A percentile compares a stretch with the other conserved stretches of the same genome.
Conservation (phyloP, 2,888 invertebrate genomes). For the Scaeva pyrastri region DNA sequence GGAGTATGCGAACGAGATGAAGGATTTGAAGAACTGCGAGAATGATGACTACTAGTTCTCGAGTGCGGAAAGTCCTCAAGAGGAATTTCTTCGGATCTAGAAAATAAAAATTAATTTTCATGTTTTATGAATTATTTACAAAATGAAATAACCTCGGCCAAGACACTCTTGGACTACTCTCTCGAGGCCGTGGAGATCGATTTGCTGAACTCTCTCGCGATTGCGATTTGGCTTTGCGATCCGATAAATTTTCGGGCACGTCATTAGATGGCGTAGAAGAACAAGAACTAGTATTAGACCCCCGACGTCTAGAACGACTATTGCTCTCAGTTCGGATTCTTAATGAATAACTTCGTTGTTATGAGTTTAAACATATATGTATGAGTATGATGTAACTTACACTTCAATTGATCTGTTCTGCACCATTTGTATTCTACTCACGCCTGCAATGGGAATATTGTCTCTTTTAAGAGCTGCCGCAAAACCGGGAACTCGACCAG, state of each 20-base stretch:
- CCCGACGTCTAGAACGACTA: conserved; percentile 83
- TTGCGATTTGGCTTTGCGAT: conserved; percentile 84
- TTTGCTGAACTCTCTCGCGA: conserved; percentile 82
- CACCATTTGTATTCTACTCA: conserved; percentile 82
- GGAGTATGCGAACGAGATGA: conserved; percentile 85
- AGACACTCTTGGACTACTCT: conserved; percentile 89
- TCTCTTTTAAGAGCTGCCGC: conserved; percentile 86
- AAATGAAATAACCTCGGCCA: conserved; percentile 85
- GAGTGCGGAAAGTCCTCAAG: conserved; percentile 90
- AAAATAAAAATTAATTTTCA: conserved; percentile 2
- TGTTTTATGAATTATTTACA: not conserved
- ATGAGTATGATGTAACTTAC: too few relatives aligned
- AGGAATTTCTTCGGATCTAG: conserved; percentile 90
- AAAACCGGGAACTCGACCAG: conserved; percentile 85
- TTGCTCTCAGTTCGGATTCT: conserved; percentile 81
- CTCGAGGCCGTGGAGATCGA: conserved; percentile 86
- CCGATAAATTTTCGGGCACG: conserved; percentile 83
- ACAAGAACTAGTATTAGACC: conserved; percentile 84
- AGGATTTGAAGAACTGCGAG: conserved; percentile 79
- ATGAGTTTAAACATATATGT: not conserved
- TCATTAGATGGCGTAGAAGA: conserved; percentile 80
- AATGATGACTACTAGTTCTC: conserved; percentile 84
- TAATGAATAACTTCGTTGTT: not conserved
- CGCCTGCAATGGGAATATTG: conserved; percentile 79
- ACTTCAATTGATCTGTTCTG: conserved; percentile 82